Conservation (phyloP, 2,797 vertebrate species). For the Danio albolineatus region DNA sequence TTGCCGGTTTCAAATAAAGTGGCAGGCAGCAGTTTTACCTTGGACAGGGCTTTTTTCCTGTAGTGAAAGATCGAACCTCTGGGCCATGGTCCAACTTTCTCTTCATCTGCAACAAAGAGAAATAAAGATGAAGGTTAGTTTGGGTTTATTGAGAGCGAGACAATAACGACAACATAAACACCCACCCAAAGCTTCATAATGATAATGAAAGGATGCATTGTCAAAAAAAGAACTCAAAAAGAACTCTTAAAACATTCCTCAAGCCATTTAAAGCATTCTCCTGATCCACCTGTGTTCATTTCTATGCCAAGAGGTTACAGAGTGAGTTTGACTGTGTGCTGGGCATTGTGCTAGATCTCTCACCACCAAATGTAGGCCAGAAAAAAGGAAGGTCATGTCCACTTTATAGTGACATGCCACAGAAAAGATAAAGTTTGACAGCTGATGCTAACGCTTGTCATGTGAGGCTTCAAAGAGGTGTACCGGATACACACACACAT, state of each 20-base stretch:
- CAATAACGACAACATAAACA: constrained; percentile 22
- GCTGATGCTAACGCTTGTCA: constrained; percentile 10
- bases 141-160: constrained; percentile 4
- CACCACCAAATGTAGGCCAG: constrained; percentile 22
- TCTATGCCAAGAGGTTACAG: background rate
- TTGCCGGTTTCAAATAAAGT: background rate
- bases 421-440: constrained; percentile 32
- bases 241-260: constrained; percentile 33
- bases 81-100: constrained; percentile 99
- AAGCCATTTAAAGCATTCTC: background rate
- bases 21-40: constrained; percentile 81
- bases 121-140: constrained; percentile 60
- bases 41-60: constrained; percentile 99
- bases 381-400: constrained; percentile 18
- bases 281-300: background rate
- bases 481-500: constrained; percentile 50
- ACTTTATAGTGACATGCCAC: constrained; percentile 31
- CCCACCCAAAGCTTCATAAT: constrained; percentile 41
- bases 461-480: constrained; percentile 20
- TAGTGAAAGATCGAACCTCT: constrained; percentile 99
- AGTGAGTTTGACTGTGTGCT: background rate
- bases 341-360: constrained; percentile 5
- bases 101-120: constrained; percentile 91
- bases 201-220: constrained; percentile 37
- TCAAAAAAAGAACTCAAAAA: constrained; percentile 22